A percentile compares a stretch with the other conserved stretches of the same genome.
These are phyloP conservation scores for Chouioia cunea DNA, from an alignment of 2,888 invertebrate genomes.

Conservation along the genomic window DNA sequence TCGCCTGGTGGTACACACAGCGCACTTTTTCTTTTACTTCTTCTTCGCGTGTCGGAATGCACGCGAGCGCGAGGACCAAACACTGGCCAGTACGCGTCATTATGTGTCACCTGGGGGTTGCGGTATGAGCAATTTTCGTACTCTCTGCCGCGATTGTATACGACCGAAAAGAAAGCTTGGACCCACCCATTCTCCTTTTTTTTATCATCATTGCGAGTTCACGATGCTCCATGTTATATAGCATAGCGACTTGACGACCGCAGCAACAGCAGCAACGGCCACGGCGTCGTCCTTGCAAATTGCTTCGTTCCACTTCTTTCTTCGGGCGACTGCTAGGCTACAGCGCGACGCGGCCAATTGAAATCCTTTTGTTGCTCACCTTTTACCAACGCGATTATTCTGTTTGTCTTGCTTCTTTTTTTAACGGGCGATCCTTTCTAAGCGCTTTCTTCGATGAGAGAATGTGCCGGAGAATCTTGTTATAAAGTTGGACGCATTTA, in stretches of 20 bases:
- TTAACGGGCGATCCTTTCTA: slow-evolving; percentile 10
- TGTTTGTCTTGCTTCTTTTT: slow-evolving; percentile 40
- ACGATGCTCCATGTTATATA: too few relatives aligned
- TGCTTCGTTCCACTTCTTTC: slow-evolving; percentile 59
- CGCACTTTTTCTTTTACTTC: slow-evolving; percentile 51
- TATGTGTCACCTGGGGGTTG: slow-evolving; percentile 64
- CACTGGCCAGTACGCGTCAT: slow-evolving; percentile 47
- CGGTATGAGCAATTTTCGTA: slow-evolving; percentile 38
- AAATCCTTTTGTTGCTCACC: slow-evolving; percentile 44
- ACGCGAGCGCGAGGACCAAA: slow-evolving; percentile 46
- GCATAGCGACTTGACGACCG: slow-evolving; percentile 29
- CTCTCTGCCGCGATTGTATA: not conserved
- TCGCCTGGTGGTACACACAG: slow-evolving; percentile 62
- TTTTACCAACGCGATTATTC: slow-evolving; percentile 41
- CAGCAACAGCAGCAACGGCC: slow-evolving; percentile 39
- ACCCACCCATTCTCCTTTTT: too few relatives aligned
- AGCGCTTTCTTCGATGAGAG: too few relatives aligned
- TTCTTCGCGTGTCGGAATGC: slow-evolving; percentile 67
- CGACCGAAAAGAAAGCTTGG: slow-evolving; percentile 2
- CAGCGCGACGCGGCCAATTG: slow-evolving; percentile 35
- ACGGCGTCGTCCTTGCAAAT: slow-evolving; percentile 52
- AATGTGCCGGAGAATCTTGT: not conserved
- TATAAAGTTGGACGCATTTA: not conserved
- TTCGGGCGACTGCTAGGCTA: not conserved
- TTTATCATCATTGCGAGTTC: too few relatives aligned